Conservation (phyloP, 2,888 invertebrate species). For the Andrena dorsata region DNA sequence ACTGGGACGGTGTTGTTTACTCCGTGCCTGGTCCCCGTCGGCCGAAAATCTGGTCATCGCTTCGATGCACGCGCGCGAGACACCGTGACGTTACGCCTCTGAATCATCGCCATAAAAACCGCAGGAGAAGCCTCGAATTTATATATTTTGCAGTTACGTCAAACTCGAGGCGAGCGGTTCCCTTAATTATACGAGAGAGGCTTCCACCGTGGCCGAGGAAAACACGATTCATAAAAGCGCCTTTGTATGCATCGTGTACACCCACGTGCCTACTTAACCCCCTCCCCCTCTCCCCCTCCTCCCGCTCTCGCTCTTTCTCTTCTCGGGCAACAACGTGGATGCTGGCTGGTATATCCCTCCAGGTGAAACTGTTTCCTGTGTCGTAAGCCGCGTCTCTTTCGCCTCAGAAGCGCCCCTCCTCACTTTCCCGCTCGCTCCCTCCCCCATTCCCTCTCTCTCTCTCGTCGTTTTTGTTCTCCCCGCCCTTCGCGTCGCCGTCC, state of each 20-base stretch:
- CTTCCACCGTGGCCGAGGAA: constrained; percentile 71
- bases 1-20: constrained; percentile 26
- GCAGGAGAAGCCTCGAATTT: constrained; percentile 36
- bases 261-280: constrained; percentile 74
- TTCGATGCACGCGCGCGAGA: not conserved
- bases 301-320: not conserved
- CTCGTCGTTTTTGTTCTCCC: constrained; percentile 19
- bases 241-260: constrained; percentile 76
- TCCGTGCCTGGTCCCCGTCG: not conserved
- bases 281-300: constrained; percentile 3
- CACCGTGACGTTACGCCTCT: constrained; percentile 13
- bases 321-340: constrained; percentile 55
- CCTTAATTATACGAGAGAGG: constrained; percentile 63
- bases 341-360: constrained; percentile 69
- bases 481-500: constrained; percentile 38
- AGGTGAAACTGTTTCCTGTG: constrained; percentile 83
- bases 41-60: too few species aligned
- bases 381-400: constrained; percentile 80
- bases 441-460: not conserved
- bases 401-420: constrained; percentile 61
- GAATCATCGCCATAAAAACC: constrained; percentile 53
- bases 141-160: constrained; percentile 48
- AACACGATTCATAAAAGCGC: constrained; percentile 77
- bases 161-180: constrained; percentile 39
- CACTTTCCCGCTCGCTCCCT: constrained; percentile 37